Evolutionary conservation across 2,888 invertebrate genomes (phyloP), one percentile per base, ranked within the genome.

Genomic region (Exocentrus adspersus): DNA sequence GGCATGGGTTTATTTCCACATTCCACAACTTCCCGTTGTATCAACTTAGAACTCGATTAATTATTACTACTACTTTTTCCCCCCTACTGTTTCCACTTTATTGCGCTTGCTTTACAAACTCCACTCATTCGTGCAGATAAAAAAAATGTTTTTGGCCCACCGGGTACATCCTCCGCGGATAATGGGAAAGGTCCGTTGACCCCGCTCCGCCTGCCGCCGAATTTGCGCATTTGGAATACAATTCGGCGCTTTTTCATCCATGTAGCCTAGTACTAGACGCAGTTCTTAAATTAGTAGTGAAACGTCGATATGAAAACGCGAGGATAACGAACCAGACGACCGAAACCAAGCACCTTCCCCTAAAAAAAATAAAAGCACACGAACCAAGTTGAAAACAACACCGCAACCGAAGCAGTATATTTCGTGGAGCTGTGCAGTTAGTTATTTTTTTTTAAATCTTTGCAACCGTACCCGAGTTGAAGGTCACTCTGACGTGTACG

Each of bases 201-300:
- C 50, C 41, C 24, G 37, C n/a, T n/a, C 30, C 32, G 30, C 32
- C 45, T 14, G 32, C 42, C 43, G 28, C 54, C 57, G 32, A 45
- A 37, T 51, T 51, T 51, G 51, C 51, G 32, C 32, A 30, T 32
- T 45, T 2, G 12, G 16, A 21, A 54, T 28, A 54, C 42, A 20
- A 28, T 24, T 21, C 19, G 12, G 30, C 28, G 41, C 46, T 57
- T 54, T 56, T 45, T 56, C 45, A 46, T 57, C 32, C 32, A 57
- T n/a, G 19, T 32, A 46, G 19, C n/a, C n/a, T n/a, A n/a, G 1
- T 43, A 43, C 43, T 43, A 43, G 20, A 19, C 37, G 5, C 12
- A 2, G 37, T 12, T 37, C 37, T 37, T 37, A 37, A 37, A n/a
- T 37, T 37, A 37, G 37, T 12, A n/a, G n/a, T n/a, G n/a, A n/a